Conservation (phyloP, 2,113 vertebrate genomes). For the Balaenoptera acutorostrata region DNA sequence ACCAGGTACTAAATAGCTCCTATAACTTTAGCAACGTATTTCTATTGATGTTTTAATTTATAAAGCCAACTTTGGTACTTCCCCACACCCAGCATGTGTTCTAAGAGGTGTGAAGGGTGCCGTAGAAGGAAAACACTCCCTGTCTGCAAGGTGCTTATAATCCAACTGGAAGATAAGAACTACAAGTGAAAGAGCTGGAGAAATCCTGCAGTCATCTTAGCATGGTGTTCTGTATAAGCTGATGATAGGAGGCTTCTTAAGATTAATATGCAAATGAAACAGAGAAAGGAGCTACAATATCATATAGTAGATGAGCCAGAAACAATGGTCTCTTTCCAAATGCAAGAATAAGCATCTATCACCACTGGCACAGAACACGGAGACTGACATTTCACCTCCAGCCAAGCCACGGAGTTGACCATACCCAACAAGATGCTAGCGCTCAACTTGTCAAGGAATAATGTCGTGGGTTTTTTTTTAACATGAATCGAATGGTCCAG, state of each 20-base stretch:
- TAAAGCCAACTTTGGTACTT: not conserved
- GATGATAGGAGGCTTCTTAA: not conserved
- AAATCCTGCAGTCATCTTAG: not conserved
- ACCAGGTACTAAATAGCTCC: not conserved
- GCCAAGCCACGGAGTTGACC: not conserved
- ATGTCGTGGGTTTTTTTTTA: not conserved
- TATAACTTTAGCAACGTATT: not conserved
- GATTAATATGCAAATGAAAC: not conserved
- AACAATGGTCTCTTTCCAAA: not conserved
- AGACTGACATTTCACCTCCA: conserved; percentile 6
- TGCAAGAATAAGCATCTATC: not conserved
- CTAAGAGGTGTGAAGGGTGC: not conserved
- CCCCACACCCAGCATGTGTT: not conserved
- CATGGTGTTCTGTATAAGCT: not conserved
- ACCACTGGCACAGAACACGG: not conserved
- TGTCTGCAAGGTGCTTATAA: not conserved
- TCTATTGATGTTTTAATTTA: not conserved
- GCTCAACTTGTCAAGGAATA: not conserved
- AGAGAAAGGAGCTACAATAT: not conserved
- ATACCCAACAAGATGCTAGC: not conserved
- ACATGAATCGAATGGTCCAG: not conserved
- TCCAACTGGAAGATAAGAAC: not conserved
- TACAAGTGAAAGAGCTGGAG: not conserved
- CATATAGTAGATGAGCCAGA: not conserved
- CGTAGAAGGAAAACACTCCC: not conserved